Conservation (phyloP, 2,113 vertebrate genomes). For the Mionectes macconnelli region DNA sequence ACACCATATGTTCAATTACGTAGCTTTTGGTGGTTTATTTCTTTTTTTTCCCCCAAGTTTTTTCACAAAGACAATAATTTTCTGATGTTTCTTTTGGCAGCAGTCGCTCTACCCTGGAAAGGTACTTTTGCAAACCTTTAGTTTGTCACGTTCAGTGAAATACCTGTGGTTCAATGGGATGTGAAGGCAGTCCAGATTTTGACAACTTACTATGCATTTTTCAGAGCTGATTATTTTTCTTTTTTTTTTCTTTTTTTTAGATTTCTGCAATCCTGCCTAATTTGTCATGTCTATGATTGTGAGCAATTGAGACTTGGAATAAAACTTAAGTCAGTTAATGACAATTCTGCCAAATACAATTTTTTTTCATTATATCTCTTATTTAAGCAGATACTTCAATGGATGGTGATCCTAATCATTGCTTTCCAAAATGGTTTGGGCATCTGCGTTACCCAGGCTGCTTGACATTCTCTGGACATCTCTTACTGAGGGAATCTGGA, state of each 20-base stretch:
- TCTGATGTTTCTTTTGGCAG: not conserved
- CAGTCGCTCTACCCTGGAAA: fast-evolving
- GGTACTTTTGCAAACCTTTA: not conserved
- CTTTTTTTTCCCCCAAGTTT: not conserved
- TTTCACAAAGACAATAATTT: not conserved
- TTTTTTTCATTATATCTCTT: not conserved
- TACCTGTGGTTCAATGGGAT: not conserved
- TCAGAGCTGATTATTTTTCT: not conserved
- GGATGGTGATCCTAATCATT: not conserved
- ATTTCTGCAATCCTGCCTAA: not conserved
- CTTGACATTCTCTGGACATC: fast-evolving
- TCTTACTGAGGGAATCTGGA: not conserved
- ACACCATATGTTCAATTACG: not conserved
- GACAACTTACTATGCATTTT: not conserved
- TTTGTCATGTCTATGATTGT: not conserved
- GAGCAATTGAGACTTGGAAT: not conserved
- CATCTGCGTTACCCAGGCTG: not conserved
- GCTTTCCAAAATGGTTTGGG: not conserved
- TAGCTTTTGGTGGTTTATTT: not conserved
- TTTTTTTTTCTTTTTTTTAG: no score
- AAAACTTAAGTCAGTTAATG: not conserved
- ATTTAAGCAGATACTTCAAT: not conserved
- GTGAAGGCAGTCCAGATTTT: not conserved
- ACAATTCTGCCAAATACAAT: not conserved
- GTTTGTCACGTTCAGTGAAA: not conserved